Evolutionary conservation across 2,888 invertebrate genomes (phyloP).

Genomic region (Scotopteryx bipunctaria): DNA sequence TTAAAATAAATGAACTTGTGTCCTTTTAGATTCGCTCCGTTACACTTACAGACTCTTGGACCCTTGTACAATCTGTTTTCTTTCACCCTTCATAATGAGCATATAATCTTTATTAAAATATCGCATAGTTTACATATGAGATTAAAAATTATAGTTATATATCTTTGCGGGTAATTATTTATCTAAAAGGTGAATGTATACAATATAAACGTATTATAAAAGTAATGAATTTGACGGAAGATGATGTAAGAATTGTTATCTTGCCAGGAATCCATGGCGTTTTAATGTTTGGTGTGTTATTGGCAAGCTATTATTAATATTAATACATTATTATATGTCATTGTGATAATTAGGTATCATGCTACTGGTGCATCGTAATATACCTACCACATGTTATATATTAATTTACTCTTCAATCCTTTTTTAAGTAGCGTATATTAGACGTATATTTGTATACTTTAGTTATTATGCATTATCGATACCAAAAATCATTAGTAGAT

Average conservation of each 20-base stretch:
- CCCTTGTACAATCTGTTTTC: constrained; percentile 43
- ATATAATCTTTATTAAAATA: constrained; percentile 58
- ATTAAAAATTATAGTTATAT: constrained; percentile 76
- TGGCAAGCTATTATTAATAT: constrained; percentile 64
- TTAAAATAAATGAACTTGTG: constrained; percentile 54
- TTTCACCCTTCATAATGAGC: constrained; percentile 50
- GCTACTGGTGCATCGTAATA: constrained; percentile 62
- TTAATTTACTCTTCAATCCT: constrained; percentile 36
- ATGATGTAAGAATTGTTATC: constrained; percentile 64
- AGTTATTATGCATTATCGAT: constrained; percentile 55
- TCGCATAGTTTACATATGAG: constrained; percentile 62
- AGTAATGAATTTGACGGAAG: constrained; percentile 52
- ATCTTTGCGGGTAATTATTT: constrained; percentile 70
- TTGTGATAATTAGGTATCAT: constrained; percentile 76
- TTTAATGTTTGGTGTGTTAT: constrained; percentile 73
- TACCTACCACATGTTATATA: constrained; percentile 38
- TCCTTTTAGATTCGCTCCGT: constrained; percentile 53
- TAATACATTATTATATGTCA: constrained; percentile 53
- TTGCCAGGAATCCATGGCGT: constrained; percentile 72
- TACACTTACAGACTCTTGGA: constrained; percentile 46
- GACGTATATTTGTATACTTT: constrained; percentile 37
- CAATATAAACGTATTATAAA: constrained; percentile 67
- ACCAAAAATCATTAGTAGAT: constrained; percentile 63
- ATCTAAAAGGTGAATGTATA: constrained; percentile 71
- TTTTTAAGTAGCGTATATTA: constrained; percentile 40